Conservation (phyloP, 2,888 invertebrate genomes). For the Cheilosia vernalis region DNA sequence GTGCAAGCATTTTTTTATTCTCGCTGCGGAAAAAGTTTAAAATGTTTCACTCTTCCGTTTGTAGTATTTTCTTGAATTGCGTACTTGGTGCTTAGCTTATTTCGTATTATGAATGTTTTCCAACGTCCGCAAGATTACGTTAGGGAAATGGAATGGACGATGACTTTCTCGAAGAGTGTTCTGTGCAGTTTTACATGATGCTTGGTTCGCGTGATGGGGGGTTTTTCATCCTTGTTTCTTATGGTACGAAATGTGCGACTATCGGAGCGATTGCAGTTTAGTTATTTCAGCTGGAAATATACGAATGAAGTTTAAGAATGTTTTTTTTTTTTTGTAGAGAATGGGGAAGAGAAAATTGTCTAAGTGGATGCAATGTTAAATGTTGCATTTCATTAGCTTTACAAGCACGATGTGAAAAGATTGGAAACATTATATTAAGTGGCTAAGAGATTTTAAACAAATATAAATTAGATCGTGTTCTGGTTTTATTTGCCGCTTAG, state of each 20-base stretch:
- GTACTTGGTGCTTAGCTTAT: slow-evolving; percentile 51
- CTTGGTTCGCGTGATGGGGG: slow-evolving; percentile 20
- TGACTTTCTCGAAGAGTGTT: slow-evolving; percentile 21
- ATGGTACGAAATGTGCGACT: neutral
- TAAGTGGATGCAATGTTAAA: slow-evolving; percentile 33
- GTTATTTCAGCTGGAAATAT: slow-evolving; percentile 27
- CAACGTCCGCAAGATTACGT: slow-evolving; percentile 44
- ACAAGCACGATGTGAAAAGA: neutral
- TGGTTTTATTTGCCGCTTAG: too few species aligned
- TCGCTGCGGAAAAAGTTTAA: slow-evolving; percentile 22
- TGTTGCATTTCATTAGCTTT: slow-evolving; percentile 17
- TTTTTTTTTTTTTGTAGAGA: neutral
- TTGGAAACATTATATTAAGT: too few species aligned
- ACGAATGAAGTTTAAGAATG: neutral
- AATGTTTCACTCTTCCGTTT: slow-evolving; percentile 25
- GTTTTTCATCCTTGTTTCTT: slow-evolving; percentile 2
- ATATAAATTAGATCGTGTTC: too few species aligned
- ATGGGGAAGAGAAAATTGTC: neutral
- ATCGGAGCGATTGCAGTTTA: neutral
- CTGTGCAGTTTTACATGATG: slow-evolving; percentile 33
- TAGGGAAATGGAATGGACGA: slow-evolving; percentile 26
- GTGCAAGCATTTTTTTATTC: slow-evolving; percentile 22
- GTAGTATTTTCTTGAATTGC: slow-evolving; percentile 51
- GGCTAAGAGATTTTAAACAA: too few species aligned
- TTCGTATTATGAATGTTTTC: slow-evolving; percentile 64